These are phyloP conservation scores for Drosophila quinaria DNA, from an alignment of 2,888 invertebrate species.

Conservation along the genomic window DNA sequence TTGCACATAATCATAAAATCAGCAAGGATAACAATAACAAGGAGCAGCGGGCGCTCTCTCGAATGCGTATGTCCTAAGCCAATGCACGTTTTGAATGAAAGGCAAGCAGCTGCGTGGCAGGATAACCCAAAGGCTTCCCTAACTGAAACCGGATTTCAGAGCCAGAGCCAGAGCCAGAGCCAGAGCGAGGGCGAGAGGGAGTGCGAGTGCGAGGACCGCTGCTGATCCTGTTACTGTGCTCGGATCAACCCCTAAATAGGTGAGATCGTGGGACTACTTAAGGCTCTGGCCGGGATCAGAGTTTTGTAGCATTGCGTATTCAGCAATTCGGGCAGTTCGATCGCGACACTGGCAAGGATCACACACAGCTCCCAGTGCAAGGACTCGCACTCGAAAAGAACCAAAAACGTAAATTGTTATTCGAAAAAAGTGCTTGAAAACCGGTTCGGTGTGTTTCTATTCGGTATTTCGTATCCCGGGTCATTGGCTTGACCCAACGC, in stretches of 20 bases:
- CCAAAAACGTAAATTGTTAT: neutral
- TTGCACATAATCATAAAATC: constrained; percentile 67
- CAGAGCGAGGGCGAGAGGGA: constrained; percentile 28
- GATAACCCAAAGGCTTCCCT: constrained; percentile 55
- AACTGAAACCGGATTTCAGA: constrained; percentile 51
- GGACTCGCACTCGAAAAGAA: neutral
- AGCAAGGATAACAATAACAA: constrained; percentile 75
- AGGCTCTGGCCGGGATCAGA: constrained; percentile 59
- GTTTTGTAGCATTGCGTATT: constrained; percentile 71
- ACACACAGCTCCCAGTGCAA: constrained; percentile 63
- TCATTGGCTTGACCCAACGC: constrained; percentile 31
- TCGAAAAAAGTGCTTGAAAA: constrained; percentile 33
- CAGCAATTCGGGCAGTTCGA: constrained; percentile 73
- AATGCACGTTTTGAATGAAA: constrained; percentile 69
- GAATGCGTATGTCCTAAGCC: constrained; percentile 60
- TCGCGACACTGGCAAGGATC: constrained; percentile 68
- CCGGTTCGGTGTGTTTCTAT: constrained; percentile 54
- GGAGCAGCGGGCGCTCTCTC: constrained; percentile 62
- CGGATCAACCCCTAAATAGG: constrained; percentile 70
- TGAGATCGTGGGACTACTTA: constrained; percentile 74
- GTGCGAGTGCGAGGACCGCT: constrained; percentile 21
- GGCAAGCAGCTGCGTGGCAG: constrained; percentile 70
- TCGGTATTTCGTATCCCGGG: constrained; percentile 28
- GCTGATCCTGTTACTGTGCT: constrained; percentile 59
- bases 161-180: constrained; percentile 41